Percentiles rank a stretch among this genome's conserved stretches.
These are phyloP conservation scores for Cuculus canorus DNA, from an alignment of 2,797 vertebrate species.

Conservation along the genomic window DNA sequence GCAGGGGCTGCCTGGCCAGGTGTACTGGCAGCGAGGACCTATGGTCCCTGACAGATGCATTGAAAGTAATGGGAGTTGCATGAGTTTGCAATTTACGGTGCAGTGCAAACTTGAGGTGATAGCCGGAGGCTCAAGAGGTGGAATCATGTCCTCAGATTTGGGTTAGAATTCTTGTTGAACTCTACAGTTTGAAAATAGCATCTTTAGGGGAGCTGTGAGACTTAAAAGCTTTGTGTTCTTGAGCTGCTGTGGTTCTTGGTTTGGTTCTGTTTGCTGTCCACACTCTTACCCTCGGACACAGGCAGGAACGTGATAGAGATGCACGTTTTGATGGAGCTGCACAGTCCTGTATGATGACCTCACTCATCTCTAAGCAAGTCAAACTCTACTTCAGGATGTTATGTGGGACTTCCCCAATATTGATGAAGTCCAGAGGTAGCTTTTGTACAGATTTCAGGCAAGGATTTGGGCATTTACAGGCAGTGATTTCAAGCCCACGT, in stretches of 20 bases:
- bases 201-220: neutral
- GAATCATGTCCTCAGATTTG: neutral
- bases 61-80: neutral
- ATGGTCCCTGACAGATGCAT: neutral
- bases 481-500: neutral
- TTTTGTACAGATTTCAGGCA: neutral
- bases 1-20: neutral
- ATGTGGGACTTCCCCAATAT: neutral
- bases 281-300: fast-evolving
- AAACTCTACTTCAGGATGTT: neutral
- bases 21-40: fast-evolving
- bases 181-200: neutral
- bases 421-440: neutral
- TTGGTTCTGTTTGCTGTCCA: neutral
- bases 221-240: neutral
- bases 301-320: neutral
- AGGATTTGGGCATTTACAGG: neutral
- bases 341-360: too few species aligned
- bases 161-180: neutral
- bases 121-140: neutral
- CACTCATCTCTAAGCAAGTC: neutral
- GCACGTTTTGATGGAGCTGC: neutral
- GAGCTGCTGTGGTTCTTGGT: neutral
- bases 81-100: neutral
- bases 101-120: neutral